These are phyloP conservation scores for Cephus cinctus DNA, from an alignment of 1,140 invertebrate genomes.

Conservation along the genomic window DNA sequence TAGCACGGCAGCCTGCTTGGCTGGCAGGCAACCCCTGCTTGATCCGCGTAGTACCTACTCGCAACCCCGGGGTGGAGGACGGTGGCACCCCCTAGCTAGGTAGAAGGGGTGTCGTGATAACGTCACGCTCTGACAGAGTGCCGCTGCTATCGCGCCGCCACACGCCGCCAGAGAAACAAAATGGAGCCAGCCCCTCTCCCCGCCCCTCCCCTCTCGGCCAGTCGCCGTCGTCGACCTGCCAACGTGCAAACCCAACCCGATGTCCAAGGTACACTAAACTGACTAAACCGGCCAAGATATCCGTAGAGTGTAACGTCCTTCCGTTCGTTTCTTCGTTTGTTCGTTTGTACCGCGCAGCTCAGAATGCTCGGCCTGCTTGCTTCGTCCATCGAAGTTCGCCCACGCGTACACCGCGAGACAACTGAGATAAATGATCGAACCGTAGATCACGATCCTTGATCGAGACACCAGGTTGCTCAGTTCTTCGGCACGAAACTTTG, in stretches of 20 bases:
- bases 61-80: conserved; percentile 26
- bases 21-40: conserved; percentile 41
- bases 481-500: too few relatives aligned
- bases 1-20: conserved; percentile 31
- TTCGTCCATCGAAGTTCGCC: too few relatives aligned
- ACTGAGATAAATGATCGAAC: too few relatives aligned
- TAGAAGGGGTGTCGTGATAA: conserved; percentile 58
- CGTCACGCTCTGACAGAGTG: conserved; percentile 60
- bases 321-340: too few relatives aligned
- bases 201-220: conserved; percentile 21
- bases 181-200: conserved; percentile 48
- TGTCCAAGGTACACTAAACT: too few relatives aligned
- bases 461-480: too few relatives aligned
- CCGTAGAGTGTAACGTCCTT: too few relatives aligned
- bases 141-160: conserved; percentile 58
- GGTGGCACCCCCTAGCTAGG: conserved; percentile 36
- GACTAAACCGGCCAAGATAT: too few relatives aligned
- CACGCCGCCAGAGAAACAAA: conserved; percentile 59
- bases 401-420: too few relatives aligned
- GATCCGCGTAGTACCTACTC: conserved; percentile 47
- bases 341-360: too few relatives aligned
- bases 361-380: too few relatives aligned
- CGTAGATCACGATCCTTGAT: too few relatives aligned
- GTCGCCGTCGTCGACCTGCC: conserved; percentile 20
- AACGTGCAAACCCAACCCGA: conserved; percentile 16